Conservation (phyloP, 2,888 invertebrate species). For the Phaonia tiefii region DNA sequence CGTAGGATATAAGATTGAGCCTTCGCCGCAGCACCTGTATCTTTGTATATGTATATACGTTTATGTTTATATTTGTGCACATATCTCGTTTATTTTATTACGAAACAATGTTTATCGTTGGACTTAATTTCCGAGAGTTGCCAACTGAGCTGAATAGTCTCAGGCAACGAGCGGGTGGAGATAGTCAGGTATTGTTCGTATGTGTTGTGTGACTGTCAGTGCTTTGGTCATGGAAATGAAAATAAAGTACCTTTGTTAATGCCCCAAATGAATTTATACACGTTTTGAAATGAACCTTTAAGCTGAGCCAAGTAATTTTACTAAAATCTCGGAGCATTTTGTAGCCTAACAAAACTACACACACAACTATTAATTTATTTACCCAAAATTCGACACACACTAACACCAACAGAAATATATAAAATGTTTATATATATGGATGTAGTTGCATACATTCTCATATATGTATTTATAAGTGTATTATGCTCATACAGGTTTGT, state of each 20-base stretch:
- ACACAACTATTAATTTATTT: constrained; percentile 35
- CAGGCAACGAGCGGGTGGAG: no score
- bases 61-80: neutral
- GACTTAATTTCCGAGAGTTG: constrained; percentile 15
- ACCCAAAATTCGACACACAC: constrained; percentile 6
- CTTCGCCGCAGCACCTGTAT: no score
- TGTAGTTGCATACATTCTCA: no score
- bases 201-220: no score
- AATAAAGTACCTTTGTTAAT: constrained; percentile 37
- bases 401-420: neutral
- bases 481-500: neutral
- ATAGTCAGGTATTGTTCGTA: no score
- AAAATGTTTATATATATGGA: no score
- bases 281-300: constrained; percentile 31
- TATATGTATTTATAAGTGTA: neutral
- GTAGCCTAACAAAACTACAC: constrained; percentile 14
- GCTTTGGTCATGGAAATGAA: constrained; percentile 31
- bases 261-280: constrained; percentile 37
- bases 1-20: no score
- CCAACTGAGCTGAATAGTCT: no score
- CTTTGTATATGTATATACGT: neutral
- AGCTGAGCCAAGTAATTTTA: constrained; percentile 22
- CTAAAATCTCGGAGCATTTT: constrained; percentile 31
- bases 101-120: constrained; percentile 27
- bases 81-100: constrained; percentile 7